Percentiles rank a stretch among this genome's conserved stretches.
phyloP scores from a whole-genome alignment of 2,888 invertebrate genomes.

The Cheilosia urbana region DNA sequence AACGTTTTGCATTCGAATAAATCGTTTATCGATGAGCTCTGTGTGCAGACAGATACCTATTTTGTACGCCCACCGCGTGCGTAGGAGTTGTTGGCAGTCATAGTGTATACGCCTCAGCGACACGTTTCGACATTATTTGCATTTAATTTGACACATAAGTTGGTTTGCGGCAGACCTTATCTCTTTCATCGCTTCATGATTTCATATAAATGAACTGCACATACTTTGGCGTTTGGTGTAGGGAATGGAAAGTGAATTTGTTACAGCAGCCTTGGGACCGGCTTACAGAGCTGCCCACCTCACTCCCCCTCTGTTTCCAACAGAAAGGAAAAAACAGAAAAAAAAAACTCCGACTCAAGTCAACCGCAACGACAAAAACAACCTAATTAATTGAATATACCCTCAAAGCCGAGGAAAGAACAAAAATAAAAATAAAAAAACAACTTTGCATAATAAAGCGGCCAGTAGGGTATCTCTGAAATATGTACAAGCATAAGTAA shows the following conservation, averaged over 20 bases:
- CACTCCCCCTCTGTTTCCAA: not conserved
- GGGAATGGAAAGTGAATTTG: conserved; percentile 46
- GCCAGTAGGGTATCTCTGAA: conserved; percentile 20
- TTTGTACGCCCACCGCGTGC: conserved; percentile 64
- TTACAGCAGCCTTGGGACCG: not conserved
- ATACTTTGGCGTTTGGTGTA: not conserved
- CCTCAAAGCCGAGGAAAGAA: conserved; percentile 23
- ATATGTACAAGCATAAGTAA: not conserved
- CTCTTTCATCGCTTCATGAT: conserved; percentile 37
- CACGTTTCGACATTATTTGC: conserved; percentile 78
- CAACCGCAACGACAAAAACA: conserved; percentile 48
- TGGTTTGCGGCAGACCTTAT: conserved; percentile 12
- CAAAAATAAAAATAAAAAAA: conserved; percentile 8
- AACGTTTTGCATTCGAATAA: conserved; percentile 55
- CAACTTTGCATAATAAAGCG: conserved; percentile 12
- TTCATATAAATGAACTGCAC: conserved; percentile 49
- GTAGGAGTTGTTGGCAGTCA: conserved; percentile 36
- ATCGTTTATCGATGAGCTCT: conserved; percentile 56
- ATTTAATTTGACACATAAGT: conserved; percentile 80
- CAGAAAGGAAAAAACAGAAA: no score
- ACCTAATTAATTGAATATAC: conserved; percentile 56
- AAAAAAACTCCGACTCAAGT: conserved; percentile 19
- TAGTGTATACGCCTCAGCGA: conserved; percentile 30
- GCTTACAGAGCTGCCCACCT: not conserved
- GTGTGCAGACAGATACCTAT: conserved; percentile 17